Conservation (phyloP, 1,140 invertebrate genomes). For the Nasonia vitripennis region DNA sequence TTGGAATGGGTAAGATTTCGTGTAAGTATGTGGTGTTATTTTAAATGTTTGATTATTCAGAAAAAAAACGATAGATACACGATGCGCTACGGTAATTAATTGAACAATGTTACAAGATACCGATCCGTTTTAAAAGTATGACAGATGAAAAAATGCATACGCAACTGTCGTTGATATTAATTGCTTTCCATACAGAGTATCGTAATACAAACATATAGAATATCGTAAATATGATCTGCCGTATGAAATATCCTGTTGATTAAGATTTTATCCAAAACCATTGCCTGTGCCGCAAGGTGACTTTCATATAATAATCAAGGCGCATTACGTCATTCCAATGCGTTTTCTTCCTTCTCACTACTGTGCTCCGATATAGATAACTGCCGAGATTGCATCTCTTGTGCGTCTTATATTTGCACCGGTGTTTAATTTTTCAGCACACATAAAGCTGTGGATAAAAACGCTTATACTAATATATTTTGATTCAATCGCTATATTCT, state of each 20-base stretch:
- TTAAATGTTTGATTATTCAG: too few species aligned
- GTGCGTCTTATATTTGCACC: not conserved
- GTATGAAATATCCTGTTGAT: slow-evolving; percentile 32
- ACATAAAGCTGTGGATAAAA: not conserved
- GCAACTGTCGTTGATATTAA: not conserved
- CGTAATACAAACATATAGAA: not conserved
- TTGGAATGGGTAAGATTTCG: too few species aligned
- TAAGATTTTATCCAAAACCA: slow-evolving; percentile 43
- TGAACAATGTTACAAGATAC: too few species aligned
- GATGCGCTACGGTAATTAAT: too few species aligned
- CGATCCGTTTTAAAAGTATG: not conserved
- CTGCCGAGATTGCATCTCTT: not conserved
- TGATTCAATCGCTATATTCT: too few species aligned
- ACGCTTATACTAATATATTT: too few species aligned
- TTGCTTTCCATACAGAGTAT: not conserved
- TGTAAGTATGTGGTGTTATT: too few species aligned
- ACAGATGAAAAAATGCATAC: not conserved
- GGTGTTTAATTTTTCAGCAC: too few species aligned
- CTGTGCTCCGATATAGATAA: not conserved
- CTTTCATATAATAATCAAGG: slow-evolving; percentile 35
- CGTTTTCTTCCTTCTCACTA: not conserved
- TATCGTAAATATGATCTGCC: slow-evolving; percentile 18
- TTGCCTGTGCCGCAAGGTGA: slow-evolving; percentile 12
- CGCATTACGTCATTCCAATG: slow-evolving; percentile 12
- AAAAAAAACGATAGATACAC: too few species aligned